Base-by-base conservation (phyloP, 2,888 invertebrate genomes). In the Caenorhabditis sp. region DNA sequence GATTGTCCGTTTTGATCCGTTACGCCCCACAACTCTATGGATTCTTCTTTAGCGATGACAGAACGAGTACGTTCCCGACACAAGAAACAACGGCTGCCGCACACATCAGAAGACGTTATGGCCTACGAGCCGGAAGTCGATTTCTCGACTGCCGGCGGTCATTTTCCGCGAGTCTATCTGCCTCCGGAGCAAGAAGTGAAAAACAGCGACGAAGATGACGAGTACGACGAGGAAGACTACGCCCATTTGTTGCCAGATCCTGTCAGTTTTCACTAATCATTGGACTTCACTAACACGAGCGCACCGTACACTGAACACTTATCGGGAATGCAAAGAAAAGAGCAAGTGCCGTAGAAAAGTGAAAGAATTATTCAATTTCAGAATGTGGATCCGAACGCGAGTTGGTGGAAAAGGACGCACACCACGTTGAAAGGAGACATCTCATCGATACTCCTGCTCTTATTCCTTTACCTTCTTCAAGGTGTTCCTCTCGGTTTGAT, bases 401-500 rank as follows among this genome's bases (percentile, higher is more conserved):
- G 79, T 62, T 86, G 86, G 87, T 72, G 86, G 58, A 76, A 79
- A 48, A 71, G 84, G 37, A 86, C 85, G 17, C 73, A 80, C 52
- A 66, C 78, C n/a, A 76, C 85, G 27, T 70, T 88, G 15, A 82
- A 83, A 56, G 88, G 87, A 39, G 88, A 88, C 66, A 79, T 88
- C 50, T 83, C 83, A 0, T 88, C 88, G 7, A 88, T 88, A 46
- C 61, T 79, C 15, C 92, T 98, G 72, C 91, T 99, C 52, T 92
- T 96, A 81, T 95, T 97, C 89, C 91, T 99, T 4, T 99, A 99
- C 89, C 92, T 98, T 43, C 91, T 98, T 22, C 91, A 91, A 83
- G 98, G 98, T 37, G 91, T 92, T 89, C 99, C 99, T 0, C 91
- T 99, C 2, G 99, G 99, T 0, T 91, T 99, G 27, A 95, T 95